These are phyloP conservation scores for Papilio gigon DNA, from an alignment of 2,888 invertebrate genomes.

Conservation along the genomic window DNA sequence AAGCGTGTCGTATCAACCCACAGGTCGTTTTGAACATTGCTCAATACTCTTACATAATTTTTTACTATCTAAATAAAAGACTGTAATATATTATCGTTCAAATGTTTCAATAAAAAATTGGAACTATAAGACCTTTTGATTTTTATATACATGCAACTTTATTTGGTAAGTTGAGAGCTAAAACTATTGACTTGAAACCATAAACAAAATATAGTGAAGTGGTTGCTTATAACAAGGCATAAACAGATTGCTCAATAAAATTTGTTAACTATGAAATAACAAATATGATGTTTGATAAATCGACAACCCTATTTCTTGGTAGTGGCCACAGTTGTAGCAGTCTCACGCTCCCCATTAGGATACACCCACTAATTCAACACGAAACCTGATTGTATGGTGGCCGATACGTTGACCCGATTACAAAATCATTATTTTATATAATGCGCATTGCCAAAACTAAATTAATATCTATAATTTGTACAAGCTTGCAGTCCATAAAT, in stretches of 20 bases:
- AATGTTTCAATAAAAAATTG: slow-evolving; percentile 5
- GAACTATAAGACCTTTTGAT: background rate
- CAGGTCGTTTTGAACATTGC: slow-evolving; percentile 7
- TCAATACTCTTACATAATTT: slow-evolving; percentile 25
- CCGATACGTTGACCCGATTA: slow-evolving; percentile 69
- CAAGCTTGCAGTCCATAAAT: slow-evolving; percentile 25
- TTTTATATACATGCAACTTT: background rate
- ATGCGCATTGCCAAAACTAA: slow-evolving; percentile 27
- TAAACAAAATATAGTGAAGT: too few relatives aligned
- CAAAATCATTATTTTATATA: slow-evolving; percentile 58
- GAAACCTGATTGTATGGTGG: slow-evolving; percentile 66
- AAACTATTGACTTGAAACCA: too few relatives aligned
- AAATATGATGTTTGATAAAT: background rate
- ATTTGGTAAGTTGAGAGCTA: background rate
- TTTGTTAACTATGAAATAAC: background rate
- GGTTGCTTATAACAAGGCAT: too few relatives aligned
- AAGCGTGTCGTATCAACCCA: slow-evolving; percentile 19
- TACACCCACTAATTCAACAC: slow-evolving; percentile 75
- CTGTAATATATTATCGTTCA: slow-evolving; percentile 11
- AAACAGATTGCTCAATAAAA: background rate
- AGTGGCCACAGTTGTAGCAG: slow-evolving; percentile 48
- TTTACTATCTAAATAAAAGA: slow-evolving; percentile 20
- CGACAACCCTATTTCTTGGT: slow-evolving; percentile 49
- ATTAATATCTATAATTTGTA: slow-evolving; percentile 19
- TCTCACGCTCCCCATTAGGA: slow-evolving; percentile 76